A percentile compares a stretch with the other conserved stretches of the same genome.
phyloP scores from a whole-genome alignment of 1,140 invertebrate species.

The Elymnias hypermnestra region DNA sequence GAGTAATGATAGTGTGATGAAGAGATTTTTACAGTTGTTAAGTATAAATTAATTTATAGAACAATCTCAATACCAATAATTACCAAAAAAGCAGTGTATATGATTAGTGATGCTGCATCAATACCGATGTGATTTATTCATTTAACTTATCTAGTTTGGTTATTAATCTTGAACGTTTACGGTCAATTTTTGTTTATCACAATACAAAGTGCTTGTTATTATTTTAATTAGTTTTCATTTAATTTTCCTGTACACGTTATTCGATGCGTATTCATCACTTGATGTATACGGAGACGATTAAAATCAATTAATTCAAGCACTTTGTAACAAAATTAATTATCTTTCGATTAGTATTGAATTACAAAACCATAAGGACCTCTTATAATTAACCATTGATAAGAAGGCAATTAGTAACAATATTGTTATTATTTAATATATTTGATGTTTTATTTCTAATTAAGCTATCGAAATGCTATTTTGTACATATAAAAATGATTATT shows the following conservation, averaged over 20 bases:
- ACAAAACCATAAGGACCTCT: conserved; percentile 77
- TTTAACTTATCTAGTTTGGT: conserved; percentile 25
- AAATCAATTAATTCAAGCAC: conserved; percentile 33
- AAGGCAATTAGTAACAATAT: conserved; percentile 75
- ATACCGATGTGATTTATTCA: conserved; percentile 50
- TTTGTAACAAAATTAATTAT: conserved; percentile 35
- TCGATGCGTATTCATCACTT: conserved; percentile 15
- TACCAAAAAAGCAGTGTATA: conserved; percentile 75
- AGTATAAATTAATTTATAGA: conserved; percentile 76
- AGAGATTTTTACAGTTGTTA: conserved; percentile 76
- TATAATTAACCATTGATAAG: conserved; percentile 77
- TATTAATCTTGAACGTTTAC: conserved; percentile 23
- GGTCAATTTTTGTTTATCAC: conserved; percentile 20
- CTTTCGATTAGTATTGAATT: conserved; percentile 48
- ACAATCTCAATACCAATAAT: conserved; percentile 76
- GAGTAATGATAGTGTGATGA: conserved; percentile 72
- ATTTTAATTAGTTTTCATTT: conserved; percentile 17
- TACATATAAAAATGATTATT: conserved; percentile 69
- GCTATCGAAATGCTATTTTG: conserved; percentile 69
- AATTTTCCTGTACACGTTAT: no score
- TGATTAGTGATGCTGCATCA: conserved; percentile 59
- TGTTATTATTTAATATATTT: conserved; percentile 78
- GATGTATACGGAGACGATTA: conserved; percentile 13
- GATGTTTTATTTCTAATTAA: conserved; percentile 76
- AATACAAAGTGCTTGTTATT: conserved; percentile 50